phyloP scores from a whole-genome alignment of 2,797 vertebrate genomes.

The Odontamblyopus lacepedii region DNA sequence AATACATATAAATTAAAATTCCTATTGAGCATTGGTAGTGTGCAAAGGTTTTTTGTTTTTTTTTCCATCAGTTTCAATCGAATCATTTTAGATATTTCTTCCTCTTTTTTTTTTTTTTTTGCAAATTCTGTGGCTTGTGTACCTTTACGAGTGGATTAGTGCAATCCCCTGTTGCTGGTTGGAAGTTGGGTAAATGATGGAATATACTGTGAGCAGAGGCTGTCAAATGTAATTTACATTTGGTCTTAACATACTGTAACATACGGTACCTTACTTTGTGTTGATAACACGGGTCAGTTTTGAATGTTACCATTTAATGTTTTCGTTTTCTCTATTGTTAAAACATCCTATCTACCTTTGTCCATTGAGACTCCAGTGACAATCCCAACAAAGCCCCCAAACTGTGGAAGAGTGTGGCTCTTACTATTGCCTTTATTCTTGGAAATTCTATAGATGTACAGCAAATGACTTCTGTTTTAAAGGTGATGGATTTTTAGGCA shows the following conservation, averaged over 20 bases:
- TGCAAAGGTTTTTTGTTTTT: not conserved
- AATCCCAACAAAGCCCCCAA: slow-evolving; percentile 59
- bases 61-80: not conserved
- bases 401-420: slow-evolving; percentile 30
- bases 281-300: not conserved
- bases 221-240: not conserved
- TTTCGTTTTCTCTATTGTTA: not conserved
- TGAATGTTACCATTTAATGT: not conserved
- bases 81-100: not conserved
- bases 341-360: slow-evolving; percentile 11
- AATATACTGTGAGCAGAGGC: not conserved
- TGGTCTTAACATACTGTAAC: not conserved
- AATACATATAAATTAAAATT: not conserved
- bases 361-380: slow-evolving; percentile 65
- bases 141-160: not conserved
- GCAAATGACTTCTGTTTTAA: slow-evolving; percentile 12
- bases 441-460: slow-evolving; percentile 45
- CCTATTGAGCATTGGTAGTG: not conserved
- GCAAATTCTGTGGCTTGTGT: not conserved
- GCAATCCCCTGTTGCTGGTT: slow-evolving; percentile 1
- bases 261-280: not conserved
- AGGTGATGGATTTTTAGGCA: slow-evolving; percentile 24
- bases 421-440: slow-evolving; percentile 33
- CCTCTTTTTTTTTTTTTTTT: not conserved
- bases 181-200: not conserved